phyloP scores from a whole-genome alignment of 2,113 vertebrate genomes.

The Scopus umbretta region DNA sequence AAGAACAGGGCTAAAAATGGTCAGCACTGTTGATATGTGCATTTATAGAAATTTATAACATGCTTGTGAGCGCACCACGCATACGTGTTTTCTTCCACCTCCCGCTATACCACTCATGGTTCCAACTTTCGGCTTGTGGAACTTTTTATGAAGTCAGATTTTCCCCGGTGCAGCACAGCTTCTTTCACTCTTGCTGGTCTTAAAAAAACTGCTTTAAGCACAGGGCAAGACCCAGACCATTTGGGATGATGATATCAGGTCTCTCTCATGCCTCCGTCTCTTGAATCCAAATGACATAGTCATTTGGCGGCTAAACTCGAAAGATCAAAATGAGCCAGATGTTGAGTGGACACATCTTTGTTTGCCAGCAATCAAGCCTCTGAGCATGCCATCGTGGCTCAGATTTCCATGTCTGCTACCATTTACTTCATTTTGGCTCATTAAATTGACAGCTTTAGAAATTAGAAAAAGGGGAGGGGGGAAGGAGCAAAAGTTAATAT shows the following conservation, averaged over 20 bases:
- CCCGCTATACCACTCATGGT: neutral
- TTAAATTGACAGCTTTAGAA: conserved; percentile 13
- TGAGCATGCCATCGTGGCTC: neutral
- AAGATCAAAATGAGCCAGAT: neutral
- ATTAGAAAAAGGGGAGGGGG: neutral
- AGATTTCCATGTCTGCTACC: neutral
- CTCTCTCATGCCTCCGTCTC: neutral
- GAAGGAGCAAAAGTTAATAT: neutral
- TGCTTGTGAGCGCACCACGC: fast-evolving
- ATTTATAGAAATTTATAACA: neutral
- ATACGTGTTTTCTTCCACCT: neutral
- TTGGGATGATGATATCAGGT: conserved; percentile 13
- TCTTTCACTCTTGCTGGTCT: neutral
- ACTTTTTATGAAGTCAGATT: neutral
- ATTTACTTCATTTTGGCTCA: neutral
- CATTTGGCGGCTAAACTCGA: neutral
- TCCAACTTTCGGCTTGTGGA: neutral
- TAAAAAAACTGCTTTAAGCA: neutral
- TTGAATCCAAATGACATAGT: neutral
- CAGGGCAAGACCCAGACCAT: neutral
- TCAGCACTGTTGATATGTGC: neutral
- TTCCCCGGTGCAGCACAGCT: neutral
- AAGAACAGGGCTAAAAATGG: neutral
- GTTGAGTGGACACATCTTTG: neutral
- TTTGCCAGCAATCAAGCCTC: neutral